Evolutionary conservation across 2,113 vertebrate genomes (phyloP).

Genomic region (Orientallactaga bullata): DNA sequence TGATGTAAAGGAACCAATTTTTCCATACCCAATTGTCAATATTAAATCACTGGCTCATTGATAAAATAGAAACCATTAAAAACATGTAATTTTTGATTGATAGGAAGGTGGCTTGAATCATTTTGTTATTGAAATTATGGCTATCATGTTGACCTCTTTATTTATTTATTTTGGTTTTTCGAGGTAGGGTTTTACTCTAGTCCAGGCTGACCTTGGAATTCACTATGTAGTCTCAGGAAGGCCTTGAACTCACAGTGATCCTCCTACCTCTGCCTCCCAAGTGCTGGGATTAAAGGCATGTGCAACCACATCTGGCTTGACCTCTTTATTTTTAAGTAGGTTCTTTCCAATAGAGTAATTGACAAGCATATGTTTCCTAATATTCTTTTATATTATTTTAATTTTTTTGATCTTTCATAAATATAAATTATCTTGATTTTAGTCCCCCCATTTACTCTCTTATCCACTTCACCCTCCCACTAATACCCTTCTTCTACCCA

Average conservation of each 20-base stretch:
- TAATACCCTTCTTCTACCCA: too few species aligned
- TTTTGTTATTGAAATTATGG: constrained; percentile 45
- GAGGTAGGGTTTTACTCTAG: too few species aligned
- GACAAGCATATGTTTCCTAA: constrained; percentile 22
- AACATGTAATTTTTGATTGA: constrained; percentile 31
- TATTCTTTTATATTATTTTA: background rate
- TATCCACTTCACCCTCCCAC: too few species aligned
- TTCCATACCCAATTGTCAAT: constrained; percentile 43
- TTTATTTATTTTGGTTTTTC: background rate
- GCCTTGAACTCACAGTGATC: too few species aligned
- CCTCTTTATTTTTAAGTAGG: background rate
- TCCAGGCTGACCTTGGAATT: too few species aligned
- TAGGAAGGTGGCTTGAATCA: background rate
- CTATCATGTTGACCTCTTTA: background rate
- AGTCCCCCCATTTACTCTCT: too few species aligned
- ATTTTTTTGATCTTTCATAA: too few species aligned
- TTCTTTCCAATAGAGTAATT: constrained; percentile 53
- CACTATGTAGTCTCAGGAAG: too few species aligned
- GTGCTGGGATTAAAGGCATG: too few species aligned
- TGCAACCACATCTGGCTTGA: too few species aligned
- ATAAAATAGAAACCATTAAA: constrained; percentile 53
- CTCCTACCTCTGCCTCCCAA: too few species aligned
- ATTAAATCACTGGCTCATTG: constrained; percentile 52
- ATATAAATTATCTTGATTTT: too few species aligned
- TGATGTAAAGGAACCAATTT: background rate